Conservation (phyloP, 2,888 invertebrate genomes). For the Noctua janthe region DNA sequence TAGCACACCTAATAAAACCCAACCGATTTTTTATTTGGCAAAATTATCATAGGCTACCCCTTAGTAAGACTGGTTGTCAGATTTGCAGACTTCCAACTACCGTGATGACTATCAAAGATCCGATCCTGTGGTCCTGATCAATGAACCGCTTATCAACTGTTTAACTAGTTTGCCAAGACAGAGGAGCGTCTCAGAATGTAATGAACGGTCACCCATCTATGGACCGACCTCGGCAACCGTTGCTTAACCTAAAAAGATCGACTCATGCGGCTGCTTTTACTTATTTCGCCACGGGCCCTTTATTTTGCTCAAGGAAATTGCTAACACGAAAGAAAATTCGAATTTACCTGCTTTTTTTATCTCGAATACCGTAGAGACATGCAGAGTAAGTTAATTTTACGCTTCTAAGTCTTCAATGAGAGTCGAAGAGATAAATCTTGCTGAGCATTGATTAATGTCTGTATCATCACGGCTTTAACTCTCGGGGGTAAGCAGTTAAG, state of each 20-base stretch:
- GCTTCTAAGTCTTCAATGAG: constrained; percentile 25
- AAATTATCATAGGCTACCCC: neutral
- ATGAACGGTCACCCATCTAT: neutral
- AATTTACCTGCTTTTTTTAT: constrained; percentile 25
- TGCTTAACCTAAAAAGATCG: neutral
- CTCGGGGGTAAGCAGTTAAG: constrained; percentile 48
- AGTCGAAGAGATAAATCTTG: constrained; percentile 52
- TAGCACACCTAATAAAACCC: neutral
- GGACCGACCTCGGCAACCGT: neutral
- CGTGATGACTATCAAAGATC: too few species aligned
- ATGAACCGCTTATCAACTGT: too few species aligned
- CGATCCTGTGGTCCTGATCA: too few species aligned
- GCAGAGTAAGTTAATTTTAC: constrained; percentile 52
- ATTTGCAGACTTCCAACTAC: neutral
- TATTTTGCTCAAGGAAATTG: neutral
- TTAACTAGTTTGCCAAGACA: neutral
- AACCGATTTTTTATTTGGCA: neutral
- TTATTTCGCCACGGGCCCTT: neutral
- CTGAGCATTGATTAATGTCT: constrained; percentile 56
- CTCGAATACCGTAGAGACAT: constrained; percentile 24
- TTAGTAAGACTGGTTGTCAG: neutral
- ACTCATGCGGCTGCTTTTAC: neutral
- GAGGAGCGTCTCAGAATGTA: too few species aligned
- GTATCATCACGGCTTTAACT: constrained; percentile 41
- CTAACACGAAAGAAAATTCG: neutral